Evolutionary conservation across 2,888 invertebrate species (phyloP), one percentile per base, ranked within the genome.

Genomic region (Microplitis deprimator): DNA sequence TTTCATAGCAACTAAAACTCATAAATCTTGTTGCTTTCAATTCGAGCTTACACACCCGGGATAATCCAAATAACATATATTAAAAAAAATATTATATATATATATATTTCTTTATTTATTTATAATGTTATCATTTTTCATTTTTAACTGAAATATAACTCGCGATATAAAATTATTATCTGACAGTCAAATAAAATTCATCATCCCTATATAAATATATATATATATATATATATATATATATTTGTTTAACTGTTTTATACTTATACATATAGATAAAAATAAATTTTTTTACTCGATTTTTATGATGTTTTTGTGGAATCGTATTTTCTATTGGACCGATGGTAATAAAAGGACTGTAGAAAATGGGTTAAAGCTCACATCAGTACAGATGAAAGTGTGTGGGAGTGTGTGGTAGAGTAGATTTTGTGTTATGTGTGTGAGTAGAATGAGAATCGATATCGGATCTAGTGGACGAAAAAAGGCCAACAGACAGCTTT

Each of bases 401-500:
- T 50, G 10, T 70, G 29, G 39, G 17, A 39, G 40, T 70, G 29
- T 61, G 17, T 62, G 40, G 16, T 5, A 50, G 13, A 50, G 8
- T 50, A 50, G 50, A 50, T 50, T 50, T 8, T 10, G 50, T 50
- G 50, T 50, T 50, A 50, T 7, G 50, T 50, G 50, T 50, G 50
- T 50, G 50, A 50, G 50, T 65, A 29, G 59, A n/a, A 67, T 67
- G 67, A 29, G 65, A 73, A 73, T 73, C 73, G 67, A 73, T 73
- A 73, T 73, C 67, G 73, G 65, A 73, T 73, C 59, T 59, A 73
- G 65, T 67, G 73, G 67, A 73, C 65, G 67, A 73, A 73, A 67
- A 73, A 13, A 73, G 65, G 50, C 17, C 64, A 62, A 39, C 41
- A 73, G 65, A 73, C 41, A 65, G 39, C 41, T 41, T 73, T 65